Percentiles rank a stretch among this genome's conserved stretches.
Evolutionary conservation across 2,797 vertebrate genomes (phyloP).

Genomic region (Centroberyx gerrardi): DNA sequence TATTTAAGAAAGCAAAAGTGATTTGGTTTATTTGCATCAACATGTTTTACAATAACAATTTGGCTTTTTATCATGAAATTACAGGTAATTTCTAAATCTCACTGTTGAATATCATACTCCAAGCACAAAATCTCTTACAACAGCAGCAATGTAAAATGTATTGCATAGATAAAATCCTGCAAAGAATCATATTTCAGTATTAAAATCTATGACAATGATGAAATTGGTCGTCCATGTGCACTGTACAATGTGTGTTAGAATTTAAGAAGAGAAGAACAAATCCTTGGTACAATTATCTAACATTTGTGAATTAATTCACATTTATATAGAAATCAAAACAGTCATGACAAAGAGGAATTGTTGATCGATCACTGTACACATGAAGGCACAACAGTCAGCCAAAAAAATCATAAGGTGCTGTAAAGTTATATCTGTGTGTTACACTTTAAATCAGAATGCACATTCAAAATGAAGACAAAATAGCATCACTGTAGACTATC

Average conservation of each 20-base stretch:
- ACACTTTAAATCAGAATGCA: not conserved
- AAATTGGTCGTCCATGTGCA: too few relatives aligned
- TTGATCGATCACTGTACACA: not conserved
- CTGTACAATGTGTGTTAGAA: too few relatives aligned
- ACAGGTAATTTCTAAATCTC: not conserved
- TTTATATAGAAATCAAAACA: conserved; percentile 7
- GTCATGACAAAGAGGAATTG: conserved; percentile 1
- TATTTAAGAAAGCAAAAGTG: conserved; percentile 39
- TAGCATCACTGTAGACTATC: not conserved
- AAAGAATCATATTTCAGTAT: not conserved
- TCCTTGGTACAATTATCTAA: too few relatives aligned
- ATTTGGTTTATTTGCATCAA: conserved; percentile 56
- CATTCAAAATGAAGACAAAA: not conserved
- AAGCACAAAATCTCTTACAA: not conserved
- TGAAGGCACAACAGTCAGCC: not conserved
- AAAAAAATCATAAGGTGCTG: not conserved
- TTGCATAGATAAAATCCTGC: not conserved
- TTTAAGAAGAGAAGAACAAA: too few relatives aligned
- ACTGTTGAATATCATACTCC: not conserved
- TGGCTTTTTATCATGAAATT: conserved; percentile 10
- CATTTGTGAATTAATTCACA: conserved; percentile 13
- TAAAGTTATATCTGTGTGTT: not conserved
- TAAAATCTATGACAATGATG: too few relatives aligned
- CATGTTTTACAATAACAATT: conserved; percentile 43
- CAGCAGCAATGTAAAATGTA: not conserved